Conservation (phyloP, 30 jellyfish, hydroid and myxozoan genomes). For the Hydractinia echinata region DNA sequence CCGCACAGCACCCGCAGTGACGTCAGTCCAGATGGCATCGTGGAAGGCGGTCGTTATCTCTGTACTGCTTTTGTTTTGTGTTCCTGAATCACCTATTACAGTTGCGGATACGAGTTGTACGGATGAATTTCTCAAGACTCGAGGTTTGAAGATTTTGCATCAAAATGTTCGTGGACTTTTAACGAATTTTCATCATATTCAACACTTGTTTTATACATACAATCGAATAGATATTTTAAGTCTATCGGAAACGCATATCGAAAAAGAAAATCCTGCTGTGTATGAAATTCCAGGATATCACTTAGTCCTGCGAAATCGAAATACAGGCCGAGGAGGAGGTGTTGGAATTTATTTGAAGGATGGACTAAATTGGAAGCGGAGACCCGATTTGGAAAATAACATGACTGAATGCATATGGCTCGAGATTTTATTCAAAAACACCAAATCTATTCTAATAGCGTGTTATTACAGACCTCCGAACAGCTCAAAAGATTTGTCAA, state of each 20-base stretch:
- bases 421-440: not conserved
- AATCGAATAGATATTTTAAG: too few species aligned
- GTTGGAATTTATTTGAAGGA: not conserved
- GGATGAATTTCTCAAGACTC: too few species aligned
- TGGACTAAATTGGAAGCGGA: not conserved
- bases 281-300: not conserved
- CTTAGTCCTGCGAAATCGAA: not conserved
- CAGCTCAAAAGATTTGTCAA: slow-evolving; percentile 12
- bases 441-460: not conserved
- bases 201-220: too few species aligned
- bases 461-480: slow-evolving; percentile 5
- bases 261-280: too few species aligned
- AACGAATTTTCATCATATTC: not conserved
- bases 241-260: too few species aligned
- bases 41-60: not conserved
- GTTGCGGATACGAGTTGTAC: too few species aligned
- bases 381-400: not conserved
- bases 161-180: not conserved
- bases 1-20: too few species aligned
- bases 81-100: not conserved
- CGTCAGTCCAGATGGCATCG: not conserved
- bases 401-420: slow-evolving; percentile 12
- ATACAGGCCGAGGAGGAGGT: not conserved
- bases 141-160: not conserved
- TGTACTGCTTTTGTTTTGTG: not conserved